Evolutionary conservation across 2,888 invertebrate species (phyloP).

Genomic region (Chloroclysta siterata): DNA sequence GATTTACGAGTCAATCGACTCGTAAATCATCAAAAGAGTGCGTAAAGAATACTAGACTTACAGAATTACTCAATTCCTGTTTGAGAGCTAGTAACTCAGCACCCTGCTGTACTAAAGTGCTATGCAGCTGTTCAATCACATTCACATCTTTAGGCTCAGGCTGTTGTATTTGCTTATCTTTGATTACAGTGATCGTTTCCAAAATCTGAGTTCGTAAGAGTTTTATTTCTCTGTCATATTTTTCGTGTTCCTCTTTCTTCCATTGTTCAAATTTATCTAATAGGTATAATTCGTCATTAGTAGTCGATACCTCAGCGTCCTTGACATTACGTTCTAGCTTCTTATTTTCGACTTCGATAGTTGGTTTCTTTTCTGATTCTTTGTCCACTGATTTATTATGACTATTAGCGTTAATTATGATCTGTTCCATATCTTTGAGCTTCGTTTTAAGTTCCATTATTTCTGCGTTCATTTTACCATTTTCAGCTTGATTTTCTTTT

Average conservation of each 20-base stretch:
- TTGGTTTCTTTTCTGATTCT: slow-evolving; percentile 22
- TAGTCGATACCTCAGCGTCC: slow-evolving; percentile 68
- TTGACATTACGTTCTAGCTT: slow-evolving; percentile 52
- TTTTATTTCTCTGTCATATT: slow-evolving; percentile 82
- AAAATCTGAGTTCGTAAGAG: slow-evolving; percentile 70
- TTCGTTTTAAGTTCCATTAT: slow-evolving; percentile 75
- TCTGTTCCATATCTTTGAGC: slow-evolving; percentile 76
- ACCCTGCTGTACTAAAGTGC: slow-evolving; percentile 80
- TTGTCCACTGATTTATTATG: slow-evolving; percentile 35
- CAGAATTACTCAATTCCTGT: slow-evolving; percentile 74
- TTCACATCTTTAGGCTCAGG: slow-evolving; percentile 53
- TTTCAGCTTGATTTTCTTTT: slow-evolving; percentile 72
- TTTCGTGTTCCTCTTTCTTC: slow-evolving; percentile 82
- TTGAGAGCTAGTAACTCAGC: slow-evolving; percentile 77
- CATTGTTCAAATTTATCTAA: slow-evolving; percentile 77
- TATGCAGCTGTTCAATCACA: slow-evolving; percentile 69
- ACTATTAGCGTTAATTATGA: slow-evolving; percentile 52
- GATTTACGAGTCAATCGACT: not conserved
- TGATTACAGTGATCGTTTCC: slow-evolving; percentile 66
- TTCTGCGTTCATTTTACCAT: slow-evolving; percentile 83
- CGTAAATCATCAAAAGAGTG: not conserved
- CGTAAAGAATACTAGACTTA: slow-evolving; percentile 46
- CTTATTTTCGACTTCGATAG: slow-evolving; percentile 26
- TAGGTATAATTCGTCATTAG: slow-evolving; percentile 58
- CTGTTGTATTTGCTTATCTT: slow-evolving; percentile 55